Evolutionary conservation across 2,888 invertebrate species (phyloP), one percentile per base, ranked within the genome.

Genomic region (Automeris io): DNA sequence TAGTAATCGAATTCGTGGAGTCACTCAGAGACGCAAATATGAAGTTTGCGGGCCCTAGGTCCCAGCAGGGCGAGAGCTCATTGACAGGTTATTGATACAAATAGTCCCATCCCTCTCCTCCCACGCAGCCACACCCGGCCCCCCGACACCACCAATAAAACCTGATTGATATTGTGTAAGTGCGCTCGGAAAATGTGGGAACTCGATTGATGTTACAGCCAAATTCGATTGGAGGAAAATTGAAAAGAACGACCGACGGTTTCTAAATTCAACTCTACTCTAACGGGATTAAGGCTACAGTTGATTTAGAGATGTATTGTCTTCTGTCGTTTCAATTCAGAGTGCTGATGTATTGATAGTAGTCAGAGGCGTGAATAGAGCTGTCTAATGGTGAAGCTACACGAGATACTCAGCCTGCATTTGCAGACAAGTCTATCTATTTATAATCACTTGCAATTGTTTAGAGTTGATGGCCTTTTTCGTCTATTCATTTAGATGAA

Each of bases 61-160:
- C 82, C 80, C 83, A 47, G 57, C 59, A 75, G 80, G 64, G 63
- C 60, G 74, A 71, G 68, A 71, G 75, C 66, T 81, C 83, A 87
- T 88, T 88, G 87, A 88, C 88, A 87, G 85, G 87, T 86, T 86
- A 87, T 83, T 85, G 87, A 86, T 85, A 85, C 87, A 83, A 87
- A 86, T 85, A 79, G 81, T 76, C 77, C 42, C 43, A 57, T 62
- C 70, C 72, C 64, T 56, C 66, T 66, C 68, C 70, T 59, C 44
- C 47, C 52, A 57, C 71, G 59, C 59, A 49, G 35, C 44, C 47
- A 59, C 61, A 60, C 60, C 53, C 48, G 54, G 61, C 62, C 61
- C 73, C 77, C 79, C 77, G 73, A 77, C 78, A 80, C 82, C 83
- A 81, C 82, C 85, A 85, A 86, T 85, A 86, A 86, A 86, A 86